Percentiles rank a stretch among this genome's conserved stretches.
These are phyloP conservation scores for Cerceris rybyensis DNA, from an alignment of 2,888 invertebrate genomes.

Conservation along the genomic window DNA sequence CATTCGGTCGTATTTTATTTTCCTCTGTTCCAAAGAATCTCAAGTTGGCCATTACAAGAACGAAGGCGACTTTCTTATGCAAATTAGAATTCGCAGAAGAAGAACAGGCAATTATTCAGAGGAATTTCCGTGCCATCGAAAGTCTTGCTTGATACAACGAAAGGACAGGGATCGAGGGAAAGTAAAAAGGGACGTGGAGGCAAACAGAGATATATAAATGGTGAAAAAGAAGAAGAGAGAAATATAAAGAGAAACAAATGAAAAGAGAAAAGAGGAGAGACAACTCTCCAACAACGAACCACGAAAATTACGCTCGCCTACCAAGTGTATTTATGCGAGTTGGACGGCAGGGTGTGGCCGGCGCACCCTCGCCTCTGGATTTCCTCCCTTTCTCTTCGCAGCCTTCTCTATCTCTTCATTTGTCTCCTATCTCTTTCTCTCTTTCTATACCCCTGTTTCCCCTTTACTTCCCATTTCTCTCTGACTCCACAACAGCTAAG, in stretches of 20 bases:
- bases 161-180: not conserved
- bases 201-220: too few relatives aligned
- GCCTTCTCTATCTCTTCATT: slow-evolving; percentile 12
- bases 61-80: too few relatives aligned
- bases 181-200: not conserved
- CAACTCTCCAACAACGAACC: not conserved
- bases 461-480: not conserved
- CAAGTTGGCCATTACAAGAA: too few relatives aligned
- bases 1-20: too few relatives aligned
- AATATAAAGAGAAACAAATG: not conserved
- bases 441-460: not conserved
- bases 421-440: slow-evolving; percentile 1
- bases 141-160: not conserved
- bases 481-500: not conserved
- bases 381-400: slow-evolving; percentile 29
- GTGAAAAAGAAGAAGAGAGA: not conserved
- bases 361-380: slow-evolving; percentile 48
- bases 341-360: slow-evolving; percentile 56
- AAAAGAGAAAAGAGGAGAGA: not conserved
- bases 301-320: slow-evolving; percentile 43
- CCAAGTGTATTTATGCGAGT: slow-evolving; percentile 38
- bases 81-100: too few relatives aligned
- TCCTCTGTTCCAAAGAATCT: too few relatives aligned
- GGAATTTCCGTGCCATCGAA: not conserved
- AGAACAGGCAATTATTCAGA: too few relatives aligned